phyloP scores from a whole-genome alignment of 2,888 invertebrate species.

The Mystacides longicornis region DNA sequence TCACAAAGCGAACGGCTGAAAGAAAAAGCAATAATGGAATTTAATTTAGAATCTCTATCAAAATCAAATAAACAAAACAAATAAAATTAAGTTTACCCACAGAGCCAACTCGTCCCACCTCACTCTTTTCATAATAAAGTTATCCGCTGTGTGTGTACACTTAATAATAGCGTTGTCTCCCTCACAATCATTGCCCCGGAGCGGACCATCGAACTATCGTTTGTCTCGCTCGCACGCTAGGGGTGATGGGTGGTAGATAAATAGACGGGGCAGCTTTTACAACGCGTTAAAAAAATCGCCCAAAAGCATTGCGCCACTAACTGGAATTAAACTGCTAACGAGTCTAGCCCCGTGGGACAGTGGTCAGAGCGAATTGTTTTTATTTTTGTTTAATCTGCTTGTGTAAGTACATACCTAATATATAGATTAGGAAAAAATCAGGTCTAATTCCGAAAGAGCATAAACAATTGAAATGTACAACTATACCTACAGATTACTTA shows the following conservation, averaged over 20 bases:
- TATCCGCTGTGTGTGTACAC: not conserved
- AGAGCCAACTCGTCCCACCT: not conserved
- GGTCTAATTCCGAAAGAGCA: too few species aligned
- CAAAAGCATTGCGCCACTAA: conserved; percentile 19
- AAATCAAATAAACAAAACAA: conserved; percentile 1
- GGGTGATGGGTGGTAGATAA: conserved; percentile 3
- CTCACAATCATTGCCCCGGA: not conserved
- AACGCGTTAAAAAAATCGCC: conserved; percentile 21
- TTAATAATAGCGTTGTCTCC: not conserved
- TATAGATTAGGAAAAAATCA: too few species aligned
- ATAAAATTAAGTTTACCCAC: conserved; percentile 2
- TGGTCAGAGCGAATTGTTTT: not conserved
- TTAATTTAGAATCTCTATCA: conserved; percentile 2
- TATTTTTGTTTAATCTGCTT: not conserved
- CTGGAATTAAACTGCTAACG: conserved; percentile 14
- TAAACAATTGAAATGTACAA: too few species aligned
- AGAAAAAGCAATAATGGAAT: conserved; percentile 1
- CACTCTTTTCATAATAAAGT: conserved; percentile 1
- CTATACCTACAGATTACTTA: too few species aligned
- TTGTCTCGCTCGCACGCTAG: conserved; percentile 5
- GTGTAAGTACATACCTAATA: too few species aligned
- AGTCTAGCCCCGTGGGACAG: conserved; percentile 6
- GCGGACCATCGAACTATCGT: not conserved
- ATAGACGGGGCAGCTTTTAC: conserved; percentile 17
- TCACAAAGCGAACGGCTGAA: not conserved